These are phyloP conservation scores for Pogonomyrmex barbatus DNA, from an alignment of 1,140 invertebrate species.

Conservation along the genomic window DNA sequence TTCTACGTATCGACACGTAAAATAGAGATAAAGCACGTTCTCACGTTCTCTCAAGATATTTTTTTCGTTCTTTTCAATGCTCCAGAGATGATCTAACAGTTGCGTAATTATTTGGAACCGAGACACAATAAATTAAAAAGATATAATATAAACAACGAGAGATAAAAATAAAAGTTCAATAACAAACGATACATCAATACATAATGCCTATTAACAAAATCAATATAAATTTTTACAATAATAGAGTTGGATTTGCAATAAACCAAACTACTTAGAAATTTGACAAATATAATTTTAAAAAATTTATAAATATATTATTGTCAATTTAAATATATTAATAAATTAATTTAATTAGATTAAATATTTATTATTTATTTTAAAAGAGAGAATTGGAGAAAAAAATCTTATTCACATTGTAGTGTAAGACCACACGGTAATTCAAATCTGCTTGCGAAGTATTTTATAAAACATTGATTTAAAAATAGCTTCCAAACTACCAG, in stretches of 20 bases:
- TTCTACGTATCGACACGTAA: conserved; percentile 40
- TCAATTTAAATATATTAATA: neutral
- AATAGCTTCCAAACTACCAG: neutral
- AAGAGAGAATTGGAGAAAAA: neutral
- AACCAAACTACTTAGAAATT: neutral
- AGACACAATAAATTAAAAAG: neutral
- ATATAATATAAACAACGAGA: neutral
- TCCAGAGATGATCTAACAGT: neutral
- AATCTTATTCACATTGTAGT: neutral
- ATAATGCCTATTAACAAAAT: neutral
- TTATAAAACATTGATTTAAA: conserved; percentile 13
- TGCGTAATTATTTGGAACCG: neutral
- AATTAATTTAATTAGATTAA: neutral
- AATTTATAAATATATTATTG: neutral
- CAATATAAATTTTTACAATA: neutral
- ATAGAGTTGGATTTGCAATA: neutral
- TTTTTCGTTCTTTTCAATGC: conserved; percentile 4
- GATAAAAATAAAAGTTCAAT: neutral
- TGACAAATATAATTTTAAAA: neutral
- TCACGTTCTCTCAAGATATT: conserved; percentile 12
- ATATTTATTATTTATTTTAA: neutral
- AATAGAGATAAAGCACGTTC: conserved; percentile 43
- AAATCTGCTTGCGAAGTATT: neutral
- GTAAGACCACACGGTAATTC: neutral
- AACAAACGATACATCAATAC: neutral